phyloP scores from a whole-genome alignment of 1,140 invertebrate genomes.

The Drosophila insularis region DNA sequence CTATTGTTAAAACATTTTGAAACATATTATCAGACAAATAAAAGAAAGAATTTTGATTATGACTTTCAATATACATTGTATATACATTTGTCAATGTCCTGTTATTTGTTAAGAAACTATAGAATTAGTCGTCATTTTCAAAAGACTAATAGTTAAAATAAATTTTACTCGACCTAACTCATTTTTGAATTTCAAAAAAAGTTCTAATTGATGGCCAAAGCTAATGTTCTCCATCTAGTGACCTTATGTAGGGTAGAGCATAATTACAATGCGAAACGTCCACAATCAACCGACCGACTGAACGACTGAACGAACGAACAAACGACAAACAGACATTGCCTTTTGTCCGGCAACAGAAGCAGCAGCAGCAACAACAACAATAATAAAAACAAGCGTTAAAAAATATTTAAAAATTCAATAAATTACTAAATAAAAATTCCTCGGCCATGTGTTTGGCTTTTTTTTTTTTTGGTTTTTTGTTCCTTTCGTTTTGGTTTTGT shows the following conservation, averaged over 20 bases:
- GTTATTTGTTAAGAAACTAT: no score
- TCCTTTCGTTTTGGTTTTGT: slow-evolving; percentile 19
- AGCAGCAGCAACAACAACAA: slow-evolving; percentile 1
- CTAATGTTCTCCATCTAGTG: not conserved
- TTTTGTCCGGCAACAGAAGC: slow-evolving; percentile 9
- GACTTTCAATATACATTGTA: no score
- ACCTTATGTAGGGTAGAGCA: slow-evolving; percentile 8
- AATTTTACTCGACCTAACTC: no score
- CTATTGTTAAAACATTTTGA: no score
- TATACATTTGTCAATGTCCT: no score
- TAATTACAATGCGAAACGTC: slow-evolving; percentile 20
- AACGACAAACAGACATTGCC: slow-evolving; percentile 12
- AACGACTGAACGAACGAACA: not conserved
- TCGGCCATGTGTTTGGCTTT: slow-evolving; percentile 28
- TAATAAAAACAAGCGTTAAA: slow-evolving; percentile 26
- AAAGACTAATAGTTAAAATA: no score
- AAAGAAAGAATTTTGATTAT: no score
- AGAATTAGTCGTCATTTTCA: no score
- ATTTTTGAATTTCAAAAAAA: no score
- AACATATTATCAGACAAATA: no score
- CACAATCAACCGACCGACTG: slow-evolving; percentile 7
- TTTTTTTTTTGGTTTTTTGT: not conserved
- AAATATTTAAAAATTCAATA: slow-evolving; percentile 50
- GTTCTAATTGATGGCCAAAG: not conserved
- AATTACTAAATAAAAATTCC: slow-evolving; percentile 41